A percentile compares a stretch with the other conserved stretches of the same genome.
phyloP scores from a whole-genome alignment of 2,888 invertebrate genomes.

The Eristalis tenax region DNA sequence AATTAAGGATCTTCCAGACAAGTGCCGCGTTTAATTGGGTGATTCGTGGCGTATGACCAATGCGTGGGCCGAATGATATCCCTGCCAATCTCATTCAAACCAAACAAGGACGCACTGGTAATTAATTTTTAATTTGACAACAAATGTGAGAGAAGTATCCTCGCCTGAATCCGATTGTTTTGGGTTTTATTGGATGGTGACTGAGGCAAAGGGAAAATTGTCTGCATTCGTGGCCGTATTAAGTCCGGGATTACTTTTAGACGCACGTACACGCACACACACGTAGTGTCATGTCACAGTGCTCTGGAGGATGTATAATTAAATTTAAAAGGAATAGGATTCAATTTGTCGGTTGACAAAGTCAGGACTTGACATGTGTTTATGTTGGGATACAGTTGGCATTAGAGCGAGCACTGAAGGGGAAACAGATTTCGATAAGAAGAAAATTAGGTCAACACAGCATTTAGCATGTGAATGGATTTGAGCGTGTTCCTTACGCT shows the following conservation, averaged over 20 bases:
- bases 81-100: constrained; percentile 22
- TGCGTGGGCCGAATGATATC: constrained; percentile 8
- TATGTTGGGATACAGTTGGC: background rate
- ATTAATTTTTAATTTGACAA: constrained; percentile 42
- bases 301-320: background rate
- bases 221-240: too few species aligned
- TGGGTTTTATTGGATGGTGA: constrained; percentile 6
- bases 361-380: background rate
- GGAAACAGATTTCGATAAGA: background rate
- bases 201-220: background rate
- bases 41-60: constrained; percentile 24
- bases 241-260: background rate
- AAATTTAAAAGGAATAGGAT: background rate
- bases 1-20: constrained; percentile 1
- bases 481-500: background rate
- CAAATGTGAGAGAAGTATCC: constrained; percentile 11
- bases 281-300: background rate
- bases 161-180: constrained; percentile 17
- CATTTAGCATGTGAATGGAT: background rate
- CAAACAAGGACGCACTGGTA: constrained; percentile 15
- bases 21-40: constrained; percentile 30
- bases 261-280: background rate
- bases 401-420: background rate
- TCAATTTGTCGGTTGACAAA: background rate
- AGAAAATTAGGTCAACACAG: background rate